A percentile compares a stretch with the other conserved stretches of the same genome.
Conservation (phyloP, 2,797 vertebrate genomes). For the Platyrinchus mystaceus region DNA sequence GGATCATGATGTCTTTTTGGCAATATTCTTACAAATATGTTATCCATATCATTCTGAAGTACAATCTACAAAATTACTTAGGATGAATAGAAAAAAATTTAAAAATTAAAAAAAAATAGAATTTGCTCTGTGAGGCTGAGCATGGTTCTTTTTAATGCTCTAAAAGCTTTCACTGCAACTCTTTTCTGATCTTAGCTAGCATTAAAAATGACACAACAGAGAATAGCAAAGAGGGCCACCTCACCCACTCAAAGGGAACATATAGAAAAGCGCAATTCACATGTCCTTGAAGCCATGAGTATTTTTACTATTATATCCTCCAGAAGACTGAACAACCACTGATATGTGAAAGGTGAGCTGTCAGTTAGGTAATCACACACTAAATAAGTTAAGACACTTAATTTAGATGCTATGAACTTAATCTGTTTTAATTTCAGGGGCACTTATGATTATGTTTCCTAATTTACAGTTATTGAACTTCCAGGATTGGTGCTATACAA, state of each 20-base stretch:
- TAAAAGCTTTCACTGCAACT: not conserved
- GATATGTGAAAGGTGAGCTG: not conserved
- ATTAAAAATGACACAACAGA: not conserved
- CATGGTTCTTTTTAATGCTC: not conserved
- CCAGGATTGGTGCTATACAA: not conserved
- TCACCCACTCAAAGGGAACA: not conserved
- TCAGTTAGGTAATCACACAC: not conserved
- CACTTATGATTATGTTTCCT: not conserved
- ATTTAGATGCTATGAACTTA: not conserved
- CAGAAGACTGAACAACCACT: not conserved
- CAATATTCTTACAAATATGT: not conserved
- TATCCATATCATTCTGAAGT: not conserved
- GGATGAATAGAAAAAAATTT: not conserved
- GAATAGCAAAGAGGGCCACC: not conserved
- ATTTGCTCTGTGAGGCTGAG: not conserved
- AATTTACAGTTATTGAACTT: not conserved
- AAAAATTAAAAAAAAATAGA: not conserved
- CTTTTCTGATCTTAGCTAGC: not conserved
- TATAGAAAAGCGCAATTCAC: not conserved
- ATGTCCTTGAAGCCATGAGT: not conserved
- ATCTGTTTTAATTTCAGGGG: not conserved
- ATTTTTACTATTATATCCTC: not conserved
- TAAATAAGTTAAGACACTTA: not conserved
- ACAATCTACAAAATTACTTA: not conserved
- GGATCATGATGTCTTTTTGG: not conserved